Evolutionary conservation across 1,140 invertebrate genomes (phyloP).

Genomic region (Drosophila bocqueti): DNA sequence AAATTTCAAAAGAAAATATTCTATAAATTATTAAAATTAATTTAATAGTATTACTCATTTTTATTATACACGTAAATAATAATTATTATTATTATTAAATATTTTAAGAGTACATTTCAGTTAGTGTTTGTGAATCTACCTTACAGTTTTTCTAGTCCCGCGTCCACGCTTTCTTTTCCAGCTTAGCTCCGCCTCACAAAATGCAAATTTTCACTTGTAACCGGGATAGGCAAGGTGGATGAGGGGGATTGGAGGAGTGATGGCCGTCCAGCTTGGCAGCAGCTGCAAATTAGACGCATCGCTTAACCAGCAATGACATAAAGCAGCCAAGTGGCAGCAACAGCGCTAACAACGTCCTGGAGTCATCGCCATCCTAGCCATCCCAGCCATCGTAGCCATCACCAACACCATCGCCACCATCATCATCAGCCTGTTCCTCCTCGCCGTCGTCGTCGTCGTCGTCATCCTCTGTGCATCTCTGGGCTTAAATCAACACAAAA

Average conservation of each 20-base stretch:
- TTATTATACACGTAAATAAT: not conserved
- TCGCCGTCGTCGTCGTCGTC: not conserved
- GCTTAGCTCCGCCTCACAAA: constrained; percentile 33
- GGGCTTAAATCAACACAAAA: constrained; percentile 38
- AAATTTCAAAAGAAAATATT: too few species aligned
- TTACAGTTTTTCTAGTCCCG: not conserved
- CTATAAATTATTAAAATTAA: too few species aligned
- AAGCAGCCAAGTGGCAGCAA: constrained; percentile 69
- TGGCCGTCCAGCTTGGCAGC: constrained; percentile 44
- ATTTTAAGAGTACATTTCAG: not conserved
- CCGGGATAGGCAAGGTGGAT: not conserved
- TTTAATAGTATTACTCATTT: too few species aligned
- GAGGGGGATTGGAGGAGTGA: not conserved
- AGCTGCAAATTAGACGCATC: constrained; percentile 82
- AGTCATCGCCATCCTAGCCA: constrained; percentile 21
- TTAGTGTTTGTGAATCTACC: not conserved
- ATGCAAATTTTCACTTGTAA: constrained; percentile 63
- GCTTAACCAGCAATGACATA: constrained; percentile 81
- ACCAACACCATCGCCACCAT: not conserved
- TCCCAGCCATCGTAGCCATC: not conserved
- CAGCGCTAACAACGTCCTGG: constrained; percentile 49
- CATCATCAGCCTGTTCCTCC: not conserved
- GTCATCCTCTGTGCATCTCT: constrained; percentile 9
- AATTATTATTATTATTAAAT: not conserved
- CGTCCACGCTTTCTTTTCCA: constrained; percentile 10